Conservation (phyloP, 2,113 vertebrate species). For the Tragelaphus scriptus region DNA sequence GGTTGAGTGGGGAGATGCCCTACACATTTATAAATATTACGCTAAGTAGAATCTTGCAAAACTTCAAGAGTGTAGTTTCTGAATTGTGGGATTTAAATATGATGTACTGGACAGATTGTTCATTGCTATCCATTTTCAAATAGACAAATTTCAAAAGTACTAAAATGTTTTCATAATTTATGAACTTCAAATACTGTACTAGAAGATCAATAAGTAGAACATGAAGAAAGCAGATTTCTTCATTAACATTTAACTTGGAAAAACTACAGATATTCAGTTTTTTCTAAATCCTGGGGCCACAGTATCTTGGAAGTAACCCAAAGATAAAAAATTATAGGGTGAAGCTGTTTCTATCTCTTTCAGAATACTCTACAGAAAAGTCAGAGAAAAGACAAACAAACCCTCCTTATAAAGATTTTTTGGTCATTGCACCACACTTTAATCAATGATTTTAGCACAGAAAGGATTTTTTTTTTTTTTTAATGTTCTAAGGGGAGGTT, state of each 20-base stretch:
- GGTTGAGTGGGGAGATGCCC: fast-evolving
- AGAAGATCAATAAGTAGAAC: neutral
- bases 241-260: slow-evolving; percentile 18
- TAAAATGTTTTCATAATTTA: neutral
- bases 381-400: slow-evolving; percentile 35
- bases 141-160: neutral
- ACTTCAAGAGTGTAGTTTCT: neutral
- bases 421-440: neutral
- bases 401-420: neutral
- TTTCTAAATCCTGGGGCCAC: neutral
- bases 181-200: neutral
- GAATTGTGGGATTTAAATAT: neutral
- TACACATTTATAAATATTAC: neutral
- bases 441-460: slow-evolving; percentile 47
- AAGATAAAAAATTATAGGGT: slow-evolving; percentile 19
- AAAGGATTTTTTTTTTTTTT: slow-evolving; percentile 1
- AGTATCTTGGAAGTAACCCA: slow-evolving; percentile 28
- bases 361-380: neutral
- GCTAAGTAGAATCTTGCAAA: neutral
- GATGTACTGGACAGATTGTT: neutral
- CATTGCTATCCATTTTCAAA: neutral
- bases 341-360: neutral
- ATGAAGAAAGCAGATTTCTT: neutral
- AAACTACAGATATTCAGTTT: neutral
- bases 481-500: slow-evolving; percentile 5